These are phyloP conservation scores for Nematolebias whitei DNA, from an alignment of 2,113 vertebrate genomes.

Conservation along the genomic window DNA sequence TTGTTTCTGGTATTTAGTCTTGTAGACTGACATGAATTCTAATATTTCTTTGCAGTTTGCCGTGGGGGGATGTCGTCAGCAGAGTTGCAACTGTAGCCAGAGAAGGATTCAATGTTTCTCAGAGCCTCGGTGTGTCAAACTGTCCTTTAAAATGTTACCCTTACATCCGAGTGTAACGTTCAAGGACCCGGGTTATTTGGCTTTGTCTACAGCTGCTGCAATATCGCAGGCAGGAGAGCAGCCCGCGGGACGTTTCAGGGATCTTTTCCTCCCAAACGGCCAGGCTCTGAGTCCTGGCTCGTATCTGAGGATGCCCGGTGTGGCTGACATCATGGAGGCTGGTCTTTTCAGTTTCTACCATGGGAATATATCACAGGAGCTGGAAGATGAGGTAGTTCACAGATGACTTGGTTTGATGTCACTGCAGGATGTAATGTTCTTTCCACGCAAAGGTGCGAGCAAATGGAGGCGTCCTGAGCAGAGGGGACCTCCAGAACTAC, in stretches of 20 bases:
- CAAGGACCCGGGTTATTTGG: neutral
- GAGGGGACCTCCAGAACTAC: conserved; percentile 88
- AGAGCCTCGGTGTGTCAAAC: conserved; percentile 82
- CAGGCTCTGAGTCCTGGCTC: conserved; percentile 78
- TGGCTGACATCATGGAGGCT: conserved; percentile 78
- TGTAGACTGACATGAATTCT: neutral
- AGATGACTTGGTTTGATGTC: neutral
- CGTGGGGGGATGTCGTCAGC: conserved; percentile 83
- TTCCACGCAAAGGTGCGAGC: conserved; percentile 72
- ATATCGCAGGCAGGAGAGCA: conserved; percentile 77
- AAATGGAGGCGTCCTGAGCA: conserved; percentile 84
- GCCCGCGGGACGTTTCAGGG: conserved; percentile 77
- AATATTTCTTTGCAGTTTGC: conserved; percentile 71
- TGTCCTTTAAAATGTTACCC: too few relatives aligned
- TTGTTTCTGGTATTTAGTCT: neutral
- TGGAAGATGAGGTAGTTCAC: conserved; percentile 81
- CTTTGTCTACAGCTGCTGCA: conserved; percentile 77
- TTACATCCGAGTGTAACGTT: neutral
- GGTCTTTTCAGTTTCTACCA: conserved; percentile 82
- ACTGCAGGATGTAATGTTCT: neutral
- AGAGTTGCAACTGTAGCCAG: conserved; percentile 81
- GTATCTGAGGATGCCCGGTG: conserved; percentile 73
- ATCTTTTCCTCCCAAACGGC: conserved; percentile 78
- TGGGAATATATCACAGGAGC: conserved; percentile 85
- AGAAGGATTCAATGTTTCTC: conserved; percentile 88